Base-by-base conservation (phyloP, 2,888 invertebrate genomes). In the Dione juno region DNA sequence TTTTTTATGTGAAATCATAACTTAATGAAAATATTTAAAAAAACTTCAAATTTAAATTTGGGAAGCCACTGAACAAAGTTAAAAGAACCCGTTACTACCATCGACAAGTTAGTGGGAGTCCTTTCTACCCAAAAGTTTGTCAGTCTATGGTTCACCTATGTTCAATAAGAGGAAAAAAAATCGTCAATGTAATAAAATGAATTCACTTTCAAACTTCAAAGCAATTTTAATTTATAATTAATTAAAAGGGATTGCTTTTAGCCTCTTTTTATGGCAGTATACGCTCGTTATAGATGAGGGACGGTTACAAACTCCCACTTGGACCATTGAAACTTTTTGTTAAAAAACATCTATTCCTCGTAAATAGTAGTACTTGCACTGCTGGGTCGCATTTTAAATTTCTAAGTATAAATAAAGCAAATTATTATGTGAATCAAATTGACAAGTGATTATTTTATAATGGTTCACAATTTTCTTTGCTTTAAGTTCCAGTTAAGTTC, bases 291-390 rank as follows among this genome's bases (percentile, higher is more conserved):
- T 68, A 63, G 68, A 63, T 68, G 68, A 54, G 63, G 14, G 10
- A 54, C 68, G 37, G 54, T 68, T 48, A 63, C 45, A 41, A 63
- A 53, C 37, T 63, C 68, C 68, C 68, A 52, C 68, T 63, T 54
- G 37, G 63, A 54, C 68, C 68, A 63, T 54, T 63, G 45, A 63
- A 68, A 68, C 68, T 68, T 68, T 68, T 68, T 63, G 37, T 54
- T 68, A 68, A 68, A 68, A 65, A 68, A 63, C 10, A 19, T 35
- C 45, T 35, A 63, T 68, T 68, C 53, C 21, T 63, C 37, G 53
- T 45, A 52, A 63, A 43, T 53, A 64, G 43, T 68, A 63, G 40
- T 68, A 54, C 63, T 37, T 63, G 37, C 19, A 19, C n/a, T 19
- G 52, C 53, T 43, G 61, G 43, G 53, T 45, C 19, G 53, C 53